Percentiles rank a stretch among this genome's conserved stretches.
Evolutionary conservation across 1,140 invertebrate species (phyloP).

Genomic region (Lordiphosa clarofinis): DNA sequence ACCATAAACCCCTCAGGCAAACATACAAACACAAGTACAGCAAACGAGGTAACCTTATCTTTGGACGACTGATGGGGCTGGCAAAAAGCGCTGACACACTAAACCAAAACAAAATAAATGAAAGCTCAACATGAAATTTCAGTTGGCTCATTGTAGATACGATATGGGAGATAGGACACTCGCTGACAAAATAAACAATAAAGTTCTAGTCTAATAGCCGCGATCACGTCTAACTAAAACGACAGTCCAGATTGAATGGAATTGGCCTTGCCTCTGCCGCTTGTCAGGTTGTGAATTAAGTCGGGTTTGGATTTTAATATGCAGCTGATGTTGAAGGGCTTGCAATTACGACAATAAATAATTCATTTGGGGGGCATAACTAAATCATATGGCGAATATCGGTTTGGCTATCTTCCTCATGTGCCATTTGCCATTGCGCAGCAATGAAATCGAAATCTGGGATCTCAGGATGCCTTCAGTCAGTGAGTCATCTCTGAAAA

Average conservation of each 20-base stretch:
- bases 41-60: constrained; percentile 42
- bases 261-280: constrained; percentile 32
- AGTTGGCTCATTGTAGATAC: constrained; percentile 20
- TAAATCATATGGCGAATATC: constrained; percentile 10
- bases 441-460: too few species aligned
- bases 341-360: constrained; percentile 38
- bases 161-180: constrained; percentile 16
- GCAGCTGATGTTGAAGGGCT: constrained; percentile 36
- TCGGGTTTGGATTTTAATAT: constrained; percentile 28
- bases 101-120: constrained; percentile 27
- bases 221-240: constrained; percentile 27
- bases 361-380: constrained; percentile 37
- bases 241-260: constrained; percentile 5
- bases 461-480: too few species aligned
- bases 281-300: constrained; percentile 25
- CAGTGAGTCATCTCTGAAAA: constrained; percentile 16
- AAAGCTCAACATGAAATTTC: constrained; percentile 54
- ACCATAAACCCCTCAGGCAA: constrained; percentile 18
- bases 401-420: not conserved
- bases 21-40: constrained; percentile 4
- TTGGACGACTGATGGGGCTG: not conserved
- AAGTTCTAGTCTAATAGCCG: constrained; percentile 14
- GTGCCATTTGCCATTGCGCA: too few species aligned
- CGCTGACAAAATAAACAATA: constrained; percentile 1
- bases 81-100: constrained; percentile 17